A percentile compares a stretch with the other conserved stretches of the same genome.
Conservation (phyloP, 2,888 invertebrate species). For the Caenorhabditis sulstoni region DNA sequence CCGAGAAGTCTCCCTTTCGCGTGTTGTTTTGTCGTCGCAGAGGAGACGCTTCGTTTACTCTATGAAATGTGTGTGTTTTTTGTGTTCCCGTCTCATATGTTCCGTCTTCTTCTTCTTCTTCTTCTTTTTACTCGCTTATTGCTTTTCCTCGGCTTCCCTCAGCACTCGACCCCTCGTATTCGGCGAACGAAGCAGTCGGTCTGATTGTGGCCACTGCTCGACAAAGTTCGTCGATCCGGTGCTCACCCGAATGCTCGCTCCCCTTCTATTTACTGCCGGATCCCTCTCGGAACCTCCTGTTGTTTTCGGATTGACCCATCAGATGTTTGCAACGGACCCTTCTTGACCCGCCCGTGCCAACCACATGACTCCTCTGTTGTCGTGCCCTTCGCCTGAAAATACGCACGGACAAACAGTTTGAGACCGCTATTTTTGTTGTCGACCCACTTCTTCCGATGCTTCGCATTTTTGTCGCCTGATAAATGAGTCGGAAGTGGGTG, state of each 20-base stretch:
- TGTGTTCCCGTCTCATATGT: constrained; percentile 7
- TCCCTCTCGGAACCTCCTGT: background rate
- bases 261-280: background rate
- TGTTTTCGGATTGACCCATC: constrained; percentile 25
- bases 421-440: too few relatives aligned
- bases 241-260: background rate
- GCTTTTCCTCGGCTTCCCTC: background rate
- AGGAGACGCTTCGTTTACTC: background rate
- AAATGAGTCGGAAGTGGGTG: constrained; percentile 6
- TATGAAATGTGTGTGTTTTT: constrained; percentile 14
- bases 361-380: constrained; percentile 42
- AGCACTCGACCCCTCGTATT: background rate
- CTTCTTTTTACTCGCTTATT: constrained; percentile 16
- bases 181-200: background rate
- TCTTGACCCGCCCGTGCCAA: constrained; percentile 46
- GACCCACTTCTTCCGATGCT: too few relatives aligned
- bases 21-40: constrained; percentile 12
- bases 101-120: background rate
- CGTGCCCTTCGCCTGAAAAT: constrained; percentile 19
- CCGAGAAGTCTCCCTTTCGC: background rate
- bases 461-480: constrained; percentile 15
- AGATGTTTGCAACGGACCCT: constrained; percentile 44
- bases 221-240: background rate
- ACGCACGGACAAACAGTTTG: background rate
- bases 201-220: too few relatives aligned